Base-by-base conservation (phyloP, 2,888 invertebrate species). In the Eurois occulta region DNA sequence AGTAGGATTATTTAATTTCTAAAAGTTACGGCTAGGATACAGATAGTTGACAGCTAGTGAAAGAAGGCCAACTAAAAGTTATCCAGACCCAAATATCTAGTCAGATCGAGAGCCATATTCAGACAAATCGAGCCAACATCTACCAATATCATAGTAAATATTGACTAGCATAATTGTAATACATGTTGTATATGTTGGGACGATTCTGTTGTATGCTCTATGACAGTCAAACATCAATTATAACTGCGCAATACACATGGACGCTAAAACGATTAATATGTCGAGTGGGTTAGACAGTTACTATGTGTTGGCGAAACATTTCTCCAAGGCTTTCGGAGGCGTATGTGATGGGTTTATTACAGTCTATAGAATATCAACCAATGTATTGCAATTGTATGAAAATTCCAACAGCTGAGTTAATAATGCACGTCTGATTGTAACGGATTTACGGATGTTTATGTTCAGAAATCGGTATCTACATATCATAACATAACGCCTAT, bases 161-260 rank as follows among this genome's bases (percentile, higher is more conserved):
- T 83, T 83, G 65, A 58, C 60, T 52, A 70, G 66, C 62, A 83
- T 74, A 72, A 65, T 78, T 83, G 64, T 70, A 68, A 78, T 72
- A 48, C 66, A 72, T 76, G 68, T 55, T 46, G 41, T 66, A 67
- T 77, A 21, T 81, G 71, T 77, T 58, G 43, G 48, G 46, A 69
- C 64, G 28, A 68, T 85, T 73, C 76, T 46, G 73, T 55, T 68
- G 73, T 69, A 48, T 78, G 72, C 74, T 68, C 64, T 48, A 60
- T 72, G 58, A 48, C 65, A 58, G 24, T 52, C 77, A 72, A 81
- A 83, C 82, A 81, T 77, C 71, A 81, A 85, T 81, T 72, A 84
- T 80, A 41, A 48, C 55, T 68, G 66, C 4, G 71, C 55, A 71
- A 64, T 64, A 64, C 55, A 62, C 65, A 52, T 52, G n/a, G 55